phyloP scores from a whole-genome alignment of 2,113 vertebrate genomes.

The Psettodes erumei region DNA sequence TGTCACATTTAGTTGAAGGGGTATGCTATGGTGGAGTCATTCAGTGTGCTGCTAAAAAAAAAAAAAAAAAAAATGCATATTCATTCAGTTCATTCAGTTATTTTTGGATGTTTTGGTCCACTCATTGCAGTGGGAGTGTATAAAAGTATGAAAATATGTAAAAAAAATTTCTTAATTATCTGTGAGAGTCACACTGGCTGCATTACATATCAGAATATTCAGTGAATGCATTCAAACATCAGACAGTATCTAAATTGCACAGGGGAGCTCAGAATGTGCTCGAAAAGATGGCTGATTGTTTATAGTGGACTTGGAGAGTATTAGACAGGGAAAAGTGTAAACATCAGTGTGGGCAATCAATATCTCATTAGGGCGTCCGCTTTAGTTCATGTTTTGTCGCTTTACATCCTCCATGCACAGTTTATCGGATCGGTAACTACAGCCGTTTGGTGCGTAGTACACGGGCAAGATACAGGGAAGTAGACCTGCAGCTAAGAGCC shows the following conservation, averaged over 20 bases:
- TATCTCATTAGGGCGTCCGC: constrained; percentile 71
- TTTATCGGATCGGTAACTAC: constrained; percentile 48
- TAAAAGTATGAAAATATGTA: constrained; percentile 13
- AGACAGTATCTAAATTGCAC: constrained; percentile 34
- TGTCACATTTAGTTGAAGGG: constrained; percentile 16
- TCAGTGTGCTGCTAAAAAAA: neutral
- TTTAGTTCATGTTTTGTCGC: constrained; percentile 69
- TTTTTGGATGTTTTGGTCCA: constrained; percentile 50
- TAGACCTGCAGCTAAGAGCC: constrained; percentile 25
- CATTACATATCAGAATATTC: constrained; percentile 9
- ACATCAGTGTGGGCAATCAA: constrained; percentile 69
- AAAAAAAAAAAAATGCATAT: constrained; percentile 45
- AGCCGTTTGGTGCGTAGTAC: constrained; percentile 26
- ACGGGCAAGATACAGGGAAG: constrained; percentile 20
- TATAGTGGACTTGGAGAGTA: constrained; percentile 53
- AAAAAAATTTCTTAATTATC: constrained; percentile 28
- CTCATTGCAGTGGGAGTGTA: constrained; percentile 24
- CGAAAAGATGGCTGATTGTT: constrained; percentile 61
- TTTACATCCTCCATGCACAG: constrained; percentile 58
- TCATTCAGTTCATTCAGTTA: constrained; percentile 41
- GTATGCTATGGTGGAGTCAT: constrained; percentile 10
- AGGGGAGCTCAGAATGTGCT: constrained; percentile 43
- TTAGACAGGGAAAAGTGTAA: constrained; percentile 64
- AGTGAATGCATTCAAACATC: constrained; percentile 27
- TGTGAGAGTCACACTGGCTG: neutral